These are phyloP conservation scores for Oophaga pumilio DNA, from an alignment of 2,113 vertebrate species.

Conservation along the genomic window DNA sequence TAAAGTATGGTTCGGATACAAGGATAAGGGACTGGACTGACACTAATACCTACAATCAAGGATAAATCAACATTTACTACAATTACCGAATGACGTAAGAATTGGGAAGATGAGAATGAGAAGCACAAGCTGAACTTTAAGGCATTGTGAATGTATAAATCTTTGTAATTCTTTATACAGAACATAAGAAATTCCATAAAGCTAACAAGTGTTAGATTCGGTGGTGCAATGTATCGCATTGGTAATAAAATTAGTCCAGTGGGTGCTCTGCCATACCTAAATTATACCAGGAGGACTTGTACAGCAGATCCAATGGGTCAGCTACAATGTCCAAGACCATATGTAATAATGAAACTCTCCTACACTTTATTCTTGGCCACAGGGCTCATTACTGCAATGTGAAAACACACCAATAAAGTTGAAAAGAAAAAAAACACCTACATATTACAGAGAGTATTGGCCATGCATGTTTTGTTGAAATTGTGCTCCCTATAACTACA, in stretches of 20 bases:
- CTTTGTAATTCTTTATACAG: not conserved
- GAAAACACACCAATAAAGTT: too few relatives aligned
- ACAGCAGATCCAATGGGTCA: not conserved
- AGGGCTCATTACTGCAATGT: too few relatives aligned
- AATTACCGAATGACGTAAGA: not conserved
- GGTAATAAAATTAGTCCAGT: slow-evolving; percentile 36
- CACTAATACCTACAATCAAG: slow-evolving; percentile 84
- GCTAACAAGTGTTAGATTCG: slow-evolving; percentile 8
- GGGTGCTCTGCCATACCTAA: slow-evolving; percentile 5
- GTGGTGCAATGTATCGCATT: not conserved
- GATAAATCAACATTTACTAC: not conserved
- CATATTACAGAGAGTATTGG: too few relatives aligned
- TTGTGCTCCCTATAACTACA: too few relatives aligned
- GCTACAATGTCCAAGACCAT: not conserved
- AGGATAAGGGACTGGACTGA: slow-evolving; percentile 97
- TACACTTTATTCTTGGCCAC: too few relatives aligned
- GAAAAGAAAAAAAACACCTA: not conserved
- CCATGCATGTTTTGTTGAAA: too few relatives aligned
- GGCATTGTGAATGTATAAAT: not conserved
- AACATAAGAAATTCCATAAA: slow-evolving; percentile 1
- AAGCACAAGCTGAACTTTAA: not conserved
- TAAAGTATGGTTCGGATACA: slow-evolving; percentile 97
- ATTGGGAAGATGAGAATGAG: not conserved
- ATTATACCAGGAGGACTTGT: slow-evolving; percentile 3
- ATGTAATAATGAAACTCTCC: too few relatives aligned